Percentiles rank a stretch among this genome's conserved stretches.
These are phyloP conservation scores for Drosophila subpulchrella DNA, from an alignment of 1,140 invertebrate species.

Conservation along the genomic window DNA sequence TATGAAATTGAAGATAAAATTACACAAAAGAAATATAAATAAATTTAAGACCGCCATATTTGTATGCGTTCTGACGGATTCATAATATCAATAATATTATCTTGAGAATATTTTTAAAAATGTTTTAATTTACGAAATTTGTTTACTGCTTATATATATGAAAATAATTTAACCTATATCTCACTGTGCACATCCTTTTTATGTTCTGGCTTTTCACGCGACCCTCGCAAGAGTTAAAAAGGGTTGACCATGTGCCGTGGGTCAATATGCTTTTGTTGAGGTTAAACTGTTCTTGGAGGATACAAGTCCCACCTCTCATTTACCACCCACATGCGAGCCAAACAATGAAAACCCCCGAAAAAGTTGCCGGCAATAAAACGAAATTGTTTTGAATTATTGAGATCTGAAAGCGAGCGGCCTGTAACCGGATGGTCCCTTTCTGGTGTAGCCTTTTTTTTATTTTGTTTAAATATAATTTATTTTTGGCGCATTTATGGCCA, in stretches of 20 bases:
- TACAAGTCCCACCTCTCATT: slow-evolving; percentile 23
- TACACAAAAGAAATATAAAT: not conserved
- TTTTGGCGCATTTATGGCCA: slow-evolving; percentile 67
- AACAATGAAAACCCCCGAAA: slow-evolving; percentile 54
- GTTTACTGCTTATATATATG: too few relatives aligned
- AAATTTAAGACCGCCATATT: too few relatives aligned
- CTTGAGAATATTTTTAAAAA: too few relatives aligned
- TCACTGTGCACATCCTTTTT: slow-evolving; percentile 34
- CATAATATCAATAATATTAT: too few relatives aligned
- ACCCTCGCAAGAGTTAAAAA: slow-evolving; percentile 51
- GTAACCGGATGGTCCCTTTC: slow-evolving; percentile 37
- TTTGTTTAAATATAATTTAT: slow-evolving; percentile 76
- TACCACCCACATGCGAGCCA: slow-evolving; percentile 20
- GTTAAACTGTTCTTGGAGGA: slow-evolving; percentile 71
- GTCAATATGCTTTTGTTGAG: slow-evolving; percentile 72
- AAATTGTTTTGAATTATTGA: slow-evolving; percentile 83
- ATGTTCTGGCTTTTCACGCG: slow-evolving; percentile 74
- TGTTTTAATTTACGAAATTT: too few relatives aligned
- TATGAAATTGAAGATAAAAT: not conserved
- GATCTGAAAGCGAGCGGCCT: slow-evolving; percentile 50
- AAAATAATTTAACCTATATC: not conserved
- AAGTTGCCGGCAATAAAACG: slow-evolving; percentile 73
- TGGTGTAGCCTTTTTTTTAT: slow-evolving; percentile 13
- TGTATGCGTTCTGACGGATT: too few relatives aligned
- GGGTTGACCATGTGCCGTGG: slow-evolving; percentile 48